phyloP scores from a whole-genome alignment of 2,113 vertebrate species.

The Leptocoma aspasia region DNA sequence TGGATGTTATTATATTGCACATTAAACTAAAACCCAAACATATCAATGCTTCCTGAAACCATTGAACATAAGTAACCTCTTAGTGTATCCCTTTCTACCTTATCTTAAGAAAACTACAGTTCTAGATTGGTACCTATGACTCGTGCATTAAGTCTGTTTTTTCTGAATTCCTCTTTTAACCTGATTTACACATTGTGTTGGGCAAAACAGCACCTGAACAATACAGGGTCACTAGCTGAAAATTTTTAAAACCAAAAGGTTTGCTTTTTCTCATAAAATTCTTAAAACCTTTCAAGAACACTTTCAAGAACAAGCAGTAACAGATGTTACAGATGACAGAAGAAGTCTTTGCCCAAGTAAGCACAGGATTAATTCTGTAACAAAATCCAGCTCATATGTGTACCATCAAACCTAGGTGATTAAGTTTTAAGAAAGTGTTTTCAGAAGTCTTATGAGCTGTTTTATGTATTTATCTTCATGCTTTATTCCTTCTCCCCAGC shows the following conservation, averaged over 20 bases:
- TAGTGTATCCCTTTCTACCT: neutral
- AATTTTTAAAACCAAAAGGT: neutral
- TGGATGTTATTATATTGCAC: neutral
- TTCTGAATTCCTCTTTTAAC: neutral
- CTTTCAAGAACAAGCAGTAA: neutral
- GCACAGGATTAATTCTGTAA: neutral
- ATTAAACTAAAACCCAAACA: neutral
- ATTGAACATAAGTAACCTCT: neutral
- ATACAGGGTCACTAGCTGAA: neutral
- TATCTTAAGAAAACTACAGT: neutral
- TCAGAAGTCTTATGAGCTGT: neutral
- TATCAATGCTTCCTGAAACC: neutral
- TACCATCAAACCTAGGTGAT: neutral
- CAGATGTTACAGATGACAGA: neutral
- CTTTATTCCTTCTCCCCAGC: neutral
- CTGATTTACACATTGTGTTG: neutral
- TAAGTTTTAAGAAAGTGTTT: neutral
- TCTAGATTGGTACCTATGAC: neutral
- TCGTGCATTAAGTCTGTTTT: neutral
- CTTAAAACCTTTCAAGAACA: neutral
- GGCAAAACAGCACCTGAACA: neutral
- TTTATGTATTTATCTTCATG: neutral
- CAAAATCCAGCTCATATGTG: neutral
- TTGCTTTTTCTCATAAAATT: neutral
- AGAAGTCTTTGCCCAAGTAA: neutral